Base-by-base conservation (phyloP, 1,140 invertebrate species). In the Centruroides sculpturatus region DNA sequence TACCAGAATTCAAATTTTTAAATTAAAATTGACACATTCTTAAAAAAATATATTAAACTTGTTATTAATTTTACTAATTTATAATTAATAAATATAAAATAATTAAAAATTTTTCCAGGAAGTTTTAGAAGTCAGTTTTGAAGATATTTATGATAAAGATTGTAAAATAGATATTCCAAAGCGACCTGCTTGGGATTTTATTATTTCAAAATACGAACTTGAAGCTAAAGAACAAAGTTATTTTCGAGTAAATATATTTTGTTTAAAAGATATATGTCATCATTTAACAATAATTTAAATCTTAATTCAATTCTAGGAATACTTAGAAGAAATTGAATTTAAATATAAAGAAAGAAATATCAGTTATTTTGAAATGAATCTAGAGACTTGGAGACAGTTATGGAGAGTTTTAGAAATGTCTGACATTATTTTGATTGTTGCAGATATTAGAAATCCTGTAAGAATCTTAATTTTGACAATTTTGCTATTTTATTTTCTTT, bases 351-450 rank as follows among this genome's bases (percentile, higher is more conserved):
- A 57, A 49, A 23, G 57, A 5, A 73, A 80, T 3, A 66, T 86
- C 9, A 85, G 84, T 71, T 85, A 84, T 66, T 92, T 91, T 74
- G 91, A 95, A 72, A 70, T 93, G 47, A 95, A 95, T 75, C 73
- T 94, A 64, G 91, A 95, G 76, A 93, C 89, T 0, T 95, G 92
- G 92, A 72, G 92, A 35, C 92, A 95, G 69, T 72, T 95, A 49
- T 94, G 92, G 92, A 77, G 91, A 61, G 90, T 94, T 2, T 70
- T 91, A 9, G 92, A 95, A 74, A 91, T 92, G 80, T 88, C 87
- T 7, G 91, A 95, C 67, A 79, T 94, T 58, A 68, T 94, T 3
- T 75, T 94, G 3, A 77, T 91, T 9, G 86, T 94, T 65, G 84
- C 89, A 0, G 90, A 94, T 69, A 84, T 91, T 47, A 77, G 91